A percentile compares a stretch with the other conserved stretches of the same genome.
phyloP scores from a whole-genome alignment of 2,113 vertebrate genomes.

The Chaetodon trifascialis region DNA sequence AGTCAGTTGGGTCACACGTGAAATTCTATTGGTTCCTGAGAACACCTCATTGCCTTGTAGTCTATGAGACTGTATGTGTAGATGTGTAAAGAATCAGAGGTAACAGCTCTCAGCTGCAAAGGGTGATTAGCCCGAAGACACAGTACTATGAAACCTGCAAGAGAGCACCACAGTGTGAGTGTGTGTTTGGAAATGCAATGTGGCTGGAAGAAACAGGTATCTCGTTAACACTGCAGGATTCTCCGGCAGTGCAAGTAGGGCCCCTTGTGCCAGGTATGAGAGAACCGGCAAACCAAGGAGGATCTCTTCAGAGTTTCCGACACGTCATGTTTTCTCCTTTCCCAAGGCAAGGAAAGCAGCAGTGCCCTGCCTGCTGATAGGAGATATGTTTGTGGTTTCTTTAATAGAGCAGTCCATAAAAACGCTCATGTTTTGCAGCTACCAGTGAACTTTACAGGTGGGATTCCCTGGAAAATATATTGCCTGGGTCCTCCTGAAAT shows the following conservation, averaged over 20 bases:
- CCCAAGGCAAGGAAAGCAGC: slow-evolving; percentile 57
- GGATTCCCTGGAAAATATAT: slow-evolving; percentile 74
- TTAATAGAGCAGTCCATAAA: slow-evolving; percentile 73
- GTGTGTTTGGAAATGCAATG: slow-evolving; percentile 18
- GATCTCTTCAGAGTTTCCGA: slow-evolving; percentile 69
- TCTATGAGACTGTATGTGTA: background rate
- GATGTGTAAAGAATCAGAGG: slow-evolving; percentile 19
- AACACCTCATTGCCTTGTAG: background rate
- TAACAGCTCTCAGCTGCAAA: slow-evolving; percentile 34
- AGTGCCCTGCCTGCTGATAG: slow-evolving; percentile 20
- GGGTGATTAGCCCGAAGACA: slow-evolving; percentile 50
- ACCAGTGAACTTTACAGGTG: slow-evolving; percentile 57
- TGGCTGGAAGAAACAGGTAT: slow-evolving; percentile 9
- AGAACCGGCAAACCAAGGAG: slow-evolving; percentile 38
- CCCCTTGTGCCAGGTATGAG: slow-evolving; percentile 29
- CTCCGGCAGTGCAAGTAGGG: slow-evolving; percentile 10
- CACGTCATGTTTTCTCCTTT: slow-evolving; percentile 55
- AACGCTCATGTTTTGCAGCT: slow-evolving; percentile 66
- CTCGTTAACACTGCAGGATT: slow-evolving; percentile 59
- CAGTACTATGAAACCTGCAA: slow-evolving; percentile 7
- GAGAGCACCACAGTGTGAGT: background rate
- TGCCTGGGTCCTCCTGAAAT: slow-evolving; percentile 44
- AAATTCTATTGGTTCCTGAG: background rate
- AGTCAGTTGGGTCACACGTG: background rate
- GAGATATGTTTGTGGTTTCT: slow-evolving; percentile 65